Base-by-base conservation (phyloP, 2,888 invertebrate species). In the Meiosimyza platycephala region DNA sequence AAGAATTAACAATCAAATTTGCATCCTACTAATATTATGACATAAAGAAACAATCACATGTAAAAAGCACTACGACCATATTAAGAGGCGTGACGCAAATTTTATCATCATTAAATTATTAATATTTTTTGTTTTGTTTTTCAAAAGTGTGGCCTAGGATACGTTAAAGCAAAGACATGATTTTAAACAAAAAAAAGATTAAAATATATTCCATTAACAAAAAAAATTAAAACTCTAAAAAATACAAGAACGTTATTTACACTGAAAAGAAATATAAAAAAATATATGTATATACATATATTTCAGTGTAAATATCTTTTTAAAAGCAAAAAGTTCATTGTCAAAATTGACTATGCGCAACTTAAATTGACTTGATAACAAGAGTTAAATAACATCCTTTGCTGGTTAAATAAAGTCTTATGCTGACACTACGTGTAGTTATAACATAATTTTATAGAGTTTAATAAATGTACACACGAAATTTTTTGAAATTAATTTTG, bases 341-440 rank as follows among this genome's bases (percentile, higher is more conserved):
- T 54, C 40, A 59, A 13, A 47, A 52, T 57, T 57, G 57, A 28
- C 18, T 57, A 57, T 57, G 57, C 6, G 28, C 28, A 28, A 28
- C 11, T 28, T 28, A 57, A n/a, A 18, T 6, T 6, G 74, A 76
- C 76, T 75, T 28, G 28, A 28, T 28, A 76, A 76, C 60, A 47
- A 28, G 75, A 74, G 75, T 75, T 67, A 72, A 76, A 75, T 75
- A 74, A 75, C 76, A 73, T 76, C 75, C 75, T 75, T 73, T 73
- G 76, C 74, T 77, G 76, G 76, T 77, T 73, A 70, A 74, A 69
- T 73, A 76, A 76, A 71, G 77, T 77, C 77, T 77, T 77, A 77
- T 77, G 77, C 76, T 71, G 75, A 76, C 57, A 73, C 76, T 73
- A 74, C 74, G 72, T 72, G 71, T 62, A 72, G 71, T 72, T 48